These are phyloP conservation scores for Malurus splendens DNA, from an alignment of 2,797 vertebrate genomes.

Conservation along the genomic window DNA sequence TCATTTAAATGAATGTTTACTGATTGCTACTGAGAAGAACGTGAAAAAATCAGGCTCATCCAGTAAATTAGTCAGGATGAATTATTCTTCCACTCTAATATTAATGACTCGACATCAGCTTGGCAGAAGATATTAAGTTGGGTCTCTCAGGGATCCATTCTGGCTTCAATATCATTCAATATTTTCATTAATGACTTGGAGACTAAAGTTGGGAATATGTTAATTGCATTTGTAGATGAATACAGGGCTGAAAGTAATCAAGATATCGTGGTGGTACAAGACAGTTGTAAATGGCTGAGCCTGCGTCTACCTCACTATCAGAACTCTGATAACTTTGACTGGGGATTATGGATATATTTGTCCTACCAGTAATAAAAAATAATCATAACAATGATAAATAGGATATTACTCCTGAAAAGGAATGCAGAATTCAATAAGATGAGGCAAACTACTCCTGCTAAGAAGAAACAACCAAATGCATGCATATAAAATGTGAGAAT, in stretches of 20 bases:
- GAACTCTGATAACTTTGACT: not conserved
- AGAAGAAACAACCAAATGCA: not conserved
- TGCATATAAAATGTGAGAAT: not conserved
- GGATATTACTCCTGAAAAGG: not conserved
- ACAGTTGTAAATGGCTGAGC: not conserved
- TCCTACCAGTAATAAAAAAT: not conserved
- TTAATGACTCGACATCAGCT: constrained; percentile 56
- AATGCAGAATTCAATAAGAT: not conserved
- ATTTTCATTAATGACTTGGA: constrained; percentile 56
- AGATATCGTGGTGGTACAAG: not conserved
- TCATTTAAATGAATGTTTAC: not conserved
- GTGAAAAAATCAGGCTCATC: constrained; percentile 16
- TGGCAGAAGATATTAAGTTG: constrained; percentile 40
- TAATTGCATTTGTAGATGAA: constrained; percentile 33
- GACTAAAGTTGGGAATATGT: constrained; percentile 21
- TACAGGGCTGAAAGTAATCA: constrained; percentile 4
- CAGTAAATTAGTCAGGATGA: constrained; percentile 37
- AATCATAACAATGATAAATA: not conserved
- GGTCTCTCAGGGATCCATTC: constrained; percentile 23
- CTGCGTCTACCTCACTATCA: not conserved
- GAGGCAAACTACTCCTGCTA: not conserved
- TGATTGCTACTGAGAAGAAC: not conserved
- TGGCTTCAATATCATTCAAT: constrained; percentile 43
- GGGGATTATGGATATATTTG: not conserved
- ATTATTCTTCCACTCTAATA: constrained; percentile 27